These are phyloP conservation scores for Cephalotes varians DNA, from an alignment of 2,888 invertebrate species.

Conservation along the genomic window DNA sequence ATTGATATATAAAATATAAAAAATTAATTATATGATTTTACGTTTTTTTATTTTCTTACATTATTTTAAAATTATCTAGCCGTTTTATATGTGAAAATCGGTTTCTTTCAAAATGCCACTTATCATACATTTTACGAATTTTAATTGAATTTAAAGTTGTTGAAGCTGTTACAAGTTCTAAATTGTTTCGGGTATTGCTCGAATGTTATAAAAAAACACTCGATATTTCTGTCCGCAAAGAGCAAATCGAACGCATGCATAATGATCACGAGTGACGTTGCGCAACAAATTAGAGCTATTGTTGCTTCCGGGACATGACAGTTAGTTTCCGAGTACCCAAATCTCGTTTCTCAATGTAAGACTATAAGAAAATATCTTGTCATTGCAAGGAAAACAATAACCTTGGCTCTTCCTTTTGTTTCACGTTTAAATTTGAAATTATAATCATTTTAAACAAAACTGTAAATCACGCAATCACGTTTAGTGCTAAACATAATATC, in stretches of 20 bases:
- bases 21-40: not conserved
- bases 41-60: not conserved
- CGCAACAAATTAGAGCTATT: slow-evolving; percentile 46
- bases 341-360: slow-evolving; percentile 28
- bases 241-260: slow-evolving; percentile 1
- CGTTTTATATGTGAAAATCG: not conserved
- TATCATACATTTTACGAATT: not conserved
- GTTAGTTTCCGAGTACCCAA: slow-evolving; percentile 6
- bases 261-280: slow-evolving; percentile 21
- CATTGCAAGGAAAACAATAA: not conserved
- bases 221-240: not conserved
- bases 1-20: not conserved
- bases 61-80: not conserved
- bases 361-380: not conserved
- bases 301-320: slow-evolving; percentile 40
- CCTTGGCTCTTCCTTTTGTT: not conserved
- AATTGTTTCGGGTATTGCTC: not conserved
- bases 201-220: not conserved
- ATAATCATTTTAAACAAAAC: not conserved
- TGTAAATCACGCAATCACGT: not conserved
- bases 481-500: not conserved
- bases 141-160: not conserved
- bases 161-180: not conserved
- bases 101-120: not conserved
- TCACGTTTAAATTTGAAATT: slow-evolving; percentile 2